Base-by-base conservation (phyloP, 1,140 invertebrate species). In the Achroia grisella region DNA sequence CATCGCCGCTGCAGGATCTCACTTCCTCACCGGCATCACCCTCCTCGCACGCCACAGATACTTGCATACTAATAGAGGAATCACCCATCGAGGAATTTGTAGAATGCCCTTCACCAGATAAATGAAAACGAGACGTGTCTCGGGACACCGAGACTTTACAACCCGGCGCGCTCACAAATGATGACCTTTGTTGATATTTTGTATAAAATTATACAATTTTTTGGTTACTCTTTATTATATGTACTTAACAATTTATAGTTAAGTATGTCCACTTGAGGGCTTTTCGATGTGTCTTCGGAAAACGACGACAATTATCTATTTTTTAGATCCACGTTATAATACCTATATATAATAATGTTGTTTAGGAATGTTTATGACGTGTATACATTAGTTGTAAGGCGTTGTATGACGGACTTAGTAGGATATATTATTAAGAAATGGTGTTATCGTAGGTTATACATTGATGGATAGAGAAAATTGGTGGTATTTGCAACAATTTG, bases 211-310 rank as follows among this genome's bases (percentile, higher is more conserved):
- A 54, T 61, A 58, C 52, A 54, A 63, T 8, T 42, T 50, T 53
- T 62, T 44, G 42, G 49, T 51, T 48, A 50, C 31, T 27, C 31
- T 52, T 44, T 56, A 46, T 50, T 40, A 48, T 48, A 23, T 2
- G 46, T 54, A 39, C 39, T 41, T 39, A 39, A 35, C 12, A 42
- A 43, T 44, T 43, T 39, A 31, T 40, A 40, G 15, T 32, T 44
- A 34, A 51, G 27, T 41, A 45, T 39, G 17, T 42, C 17, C 6
- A 52, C 44, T 52, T 44, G 39, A 17, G 47, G 44, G 44, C 39
- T 63, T 67, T 67, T 61, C 44, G 56, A 67, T 56, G 47, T 58
- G 54, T 62, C 54, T 55, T 60, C 53, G 48, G 42, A 48, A 51
- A 52, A 52, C 31, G 53, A 37, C 46, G 50, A 52, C 55, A 54